phyloP scores from a whole-genome alignment of 2,888 invertebrate species.

The Bugula neritina region DNA sequence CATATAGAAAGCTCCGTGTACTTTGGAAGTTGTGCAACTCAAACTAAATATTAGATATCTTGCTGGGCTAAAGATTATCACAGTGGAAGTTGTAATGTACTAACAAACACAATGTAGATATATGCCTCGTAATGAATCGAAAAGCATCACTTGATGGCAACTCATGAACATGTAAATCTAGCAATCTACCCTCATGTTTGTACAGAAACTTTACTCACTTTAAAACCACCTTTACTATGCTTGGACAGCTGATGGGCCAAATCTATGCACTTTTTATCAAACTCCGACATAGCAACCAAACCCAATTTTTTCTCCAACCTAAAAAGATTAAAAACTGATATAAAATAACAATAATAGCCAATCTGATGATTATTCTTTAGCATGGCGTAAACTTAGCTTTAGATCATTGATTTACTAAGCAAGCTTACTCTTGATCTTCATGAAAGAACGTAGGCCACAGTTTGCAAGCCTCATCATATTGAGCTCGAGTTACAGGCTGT shows the following conservation, averaged over 20 bases:
- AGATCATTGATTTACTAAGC: background rate
- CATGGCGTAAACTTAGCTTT: background rate
- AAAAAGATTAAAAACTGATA: background rate
- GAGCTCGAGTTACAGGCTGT: background rate
- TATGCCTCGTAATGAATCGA: too few species aligned
- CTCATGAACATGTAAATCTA: too few species aligned
- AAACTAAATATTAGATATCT: too few species aligned
- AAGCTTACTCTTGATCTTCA: background rate
- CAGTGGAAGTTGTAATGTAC: too few species aligned
- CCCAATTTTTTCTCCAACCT: conserved; percentile 12
- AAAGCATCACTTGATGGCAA: too few species aligned
- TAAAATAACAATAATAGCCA: background rate
- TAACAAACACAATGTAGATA: too few species aligned
- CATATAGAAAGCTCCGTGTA: too few species aligned
- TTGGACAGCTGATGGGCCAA: background rate
- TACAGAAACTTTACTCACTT: too few species aligned
- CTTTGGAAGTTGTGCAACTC: too few species aligned
- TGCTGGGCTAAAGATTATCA: too few species aligned
- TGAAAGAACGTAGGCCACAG: conserved; percentile 17
- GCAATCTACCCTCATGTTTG: too few species aligned
- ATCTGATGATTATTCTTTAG: background rate
- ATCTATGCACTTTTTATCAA: background rate
- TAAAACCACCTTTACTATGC: background rate
- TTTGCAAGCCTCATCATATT: background rate
- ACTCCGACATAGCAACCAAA: background rate